Conservation (phyloP, 2,888 invertebrate species). For the Gortyna flavago region DNA sequence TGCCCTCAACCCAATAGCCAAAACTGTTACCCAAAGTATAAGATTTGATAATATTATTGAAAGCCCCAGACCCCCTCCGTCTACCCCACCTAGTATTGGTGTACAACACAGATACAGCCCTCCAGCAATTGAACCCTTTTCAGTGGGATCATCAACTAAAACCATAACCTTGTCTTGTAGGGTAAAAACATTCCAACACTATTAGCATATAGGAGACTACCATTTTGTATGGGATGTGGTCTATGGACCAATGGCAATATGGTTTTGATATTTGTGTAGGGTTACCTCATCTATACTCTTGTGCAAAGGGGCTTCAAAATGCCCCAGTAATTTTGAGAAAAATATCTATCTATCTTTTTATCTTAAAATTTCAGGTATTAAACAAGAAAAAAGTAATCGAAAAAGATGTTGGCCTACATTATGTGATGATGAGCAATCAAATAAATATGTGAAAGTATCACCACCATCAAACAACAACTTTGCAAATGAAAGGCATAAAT, state of each 20-base stretch:
- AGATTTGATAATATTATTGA: neutral
- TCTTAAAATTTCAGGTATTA: conserved; percentile 13
- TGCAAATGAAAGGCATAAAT: conserved; percentile 19
- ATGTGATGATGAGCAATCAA: conserved; percentile 6
- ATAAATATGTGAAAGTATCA: conserved; percentile 11
- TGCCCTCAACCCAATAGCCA: neutral
- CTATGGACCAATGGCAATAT: neutral
- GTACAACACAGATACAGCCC: no score
- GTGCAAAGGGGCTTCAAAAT: neutral
- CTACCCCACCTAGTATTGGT: neutral
- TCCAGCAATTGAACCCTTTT: neutral
- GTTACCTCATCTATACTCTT: neutral
- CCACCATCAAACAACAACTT: neutral
- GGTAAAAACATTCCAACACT: neutral
- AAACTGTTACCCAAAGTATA: no score
- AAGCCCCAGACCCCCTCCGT: neutral
- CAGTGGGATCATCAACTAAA: neutral
- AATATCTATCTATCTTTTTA: neutral
- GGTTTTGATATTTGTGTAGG: no score
- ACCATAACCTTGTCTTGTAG: neutral
- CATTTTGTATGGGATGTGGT: neutral
- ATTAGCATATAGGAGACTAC: neutral
- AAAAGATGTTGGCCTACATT: conserved; percentile 18
- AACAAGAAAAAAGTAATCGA: conserved; percentile 19
- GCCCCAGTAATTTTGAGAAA: no score